Evolutionary conservation across 2,888 invertebrate genomes (phyloP).

Genomic region (Heteromyza rotundicornis): DNA sequence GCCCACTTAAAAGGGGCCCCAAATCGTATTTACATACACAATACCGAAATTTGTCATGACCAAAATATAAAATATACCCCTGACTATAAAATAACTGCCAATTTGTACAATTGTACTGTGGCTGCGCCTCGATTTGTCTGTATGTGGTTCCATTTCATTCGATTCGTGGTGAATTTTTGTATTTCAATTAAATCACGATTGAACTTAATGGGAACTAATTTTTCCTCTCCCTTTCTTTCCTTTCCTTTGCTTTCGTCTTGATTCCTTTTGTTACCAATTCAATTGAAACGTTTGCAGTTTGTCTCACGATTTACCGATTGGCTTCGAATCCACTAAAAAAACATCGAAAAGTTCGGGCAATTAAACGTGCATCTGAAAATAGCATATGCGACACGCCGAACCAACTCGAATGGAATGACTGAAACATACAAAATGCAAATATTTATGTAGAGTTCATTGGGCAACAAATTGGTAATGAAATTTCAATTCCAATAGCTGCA

Average conservation of each 20-base stretch:
- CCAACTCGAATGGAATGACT: neutral
- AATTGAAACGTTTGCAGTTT: conserved; percentile 34
- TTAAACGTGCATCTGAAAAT: conserved; percentile 36
- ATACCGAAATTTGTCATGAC: too few relatives aligned
- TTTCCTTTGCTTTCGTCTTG: too few relatives aligned
- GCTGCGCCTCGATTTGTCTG: too few relatives aligned
- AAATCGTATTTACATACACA: too few relatives aligned
- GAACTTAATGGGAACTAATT: conserved; percentile 24
- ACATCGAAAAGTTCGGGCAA: conserved; percentile 25
- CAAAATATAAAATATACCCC: too few relatives aligned
- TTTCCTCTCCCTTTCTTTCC: too few relatives aligned
- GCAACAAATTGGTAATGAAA: neutral
- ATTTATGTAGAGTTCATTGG: neutral
- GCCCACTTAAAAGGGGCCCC: too few relatives aligned
- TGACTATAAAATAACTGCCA: conserved; percentile 35
- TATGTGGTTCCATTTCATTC: neutral
- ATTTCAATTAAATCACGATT: conserved; percentile 42
- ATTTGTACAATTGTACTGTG: conserved; percentile 30
- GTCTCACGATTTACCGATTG: conserved; percentile 36
- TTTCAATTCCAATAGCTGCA: neutral
- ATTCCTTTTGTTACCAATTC: conserved; percentile 6
- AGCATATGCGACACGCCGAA: neutral
- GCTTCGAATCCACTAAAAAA: too few relatives aligned
- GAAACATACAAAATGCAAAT: neutral
- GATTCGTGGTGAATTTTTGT: conserved; percentile 10